Conservation (phyloP, 2,797 vertebrate genomes). For the Bovichtus variegatus region DNA sequence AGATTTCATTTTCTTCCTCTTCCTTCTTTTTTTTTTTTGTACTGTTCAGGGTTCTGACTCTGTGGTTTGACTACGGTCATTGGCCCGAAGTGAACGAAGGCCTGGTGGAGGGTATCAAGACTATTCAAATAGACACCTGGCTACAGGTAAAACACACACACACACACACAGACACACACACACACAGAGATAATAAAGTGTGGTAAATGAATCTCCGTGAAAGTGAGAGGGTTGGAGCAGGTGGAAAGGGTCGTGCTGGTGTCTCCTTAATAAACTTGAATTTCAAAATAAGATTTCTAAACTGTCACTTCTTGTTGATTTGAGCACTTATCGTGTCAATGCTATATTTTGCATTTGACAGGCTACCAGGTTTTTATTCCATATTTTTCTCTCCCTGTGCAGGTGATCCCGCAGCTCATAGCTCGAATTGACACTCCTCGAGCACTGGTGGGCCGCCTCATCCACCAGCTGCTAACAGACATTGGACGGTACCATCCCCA, state of each 20-base stretch:
- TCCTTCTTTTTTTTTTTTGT: not conserved
- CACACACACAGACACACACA: not conserved
- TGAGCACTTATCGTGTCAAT: not conserved
- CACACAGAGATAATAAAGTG: not conserved
- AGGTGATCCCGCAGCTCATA: conserved; percentile 99
- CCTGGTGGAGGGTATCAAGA: conserved; percentile 98
- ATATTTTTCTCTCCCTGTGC: conserved; percentile 10
- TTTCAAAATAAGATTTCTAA: not conserved
- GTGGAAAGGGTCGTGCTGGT: not conserved
- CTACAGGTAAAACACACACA: conserved; percentile 88
- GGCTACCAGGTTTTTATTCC: not conserved
- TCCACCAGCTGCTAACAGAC: conserved; percentile 98
- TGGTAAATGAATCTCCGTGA: not conserved
- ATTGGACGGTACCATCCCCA: conserved; percentile 98
- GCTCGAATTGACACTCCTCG: conserved; percentile 98
- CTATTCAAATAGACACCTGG: conserved; percentile 99
- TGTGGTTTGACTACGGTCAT: conserved; percentile 99
- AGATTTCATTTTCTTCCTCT: not conserved
- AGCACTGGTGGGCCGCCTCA: conserved; percentile 95
- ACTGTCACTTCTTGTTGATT: not conserved
- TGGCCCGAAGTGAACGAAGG: conserved; percentile 99
- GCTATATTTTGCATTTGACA: not conserved
- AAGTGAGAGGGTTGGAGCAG: not conserved
- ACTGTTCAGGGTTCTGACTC: conserved; percentile 91
- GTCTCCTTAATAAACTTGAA: not conserved